These are phyloP conservation scores for Magallana ariakensis DNA, from an alignment of 1,140 invertebrate genomes.

Conservation along the genomic window DNA sequence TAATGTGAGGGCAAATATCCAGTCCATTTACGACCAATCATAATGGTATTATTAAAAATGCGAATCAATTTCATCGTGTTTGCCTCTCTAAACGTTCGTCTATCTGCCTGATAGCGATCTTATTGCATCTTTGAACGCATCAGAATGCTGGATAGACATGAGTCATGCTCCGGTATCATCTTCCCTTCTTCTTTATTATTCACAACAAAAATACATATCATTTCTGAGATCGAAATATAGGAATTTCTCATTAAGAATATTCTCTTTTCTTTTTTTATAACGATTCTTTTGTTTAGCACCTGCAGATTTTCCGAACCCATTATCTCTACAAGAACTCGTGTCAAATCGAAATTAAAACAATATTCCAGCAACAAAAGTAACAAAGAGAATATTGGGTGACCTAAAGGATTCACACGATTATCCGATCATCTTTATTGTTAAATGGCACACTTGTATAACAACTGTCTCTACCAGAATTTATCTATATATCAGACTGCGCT, in stretches of 20 bases:
- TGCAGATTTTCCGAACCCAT: constrained; percentile 5
- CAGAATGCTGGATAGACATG: background rate
- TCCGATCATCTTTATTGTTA: constrained; percentile 31
- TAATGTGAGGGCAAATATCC: constrained; percentile 35
- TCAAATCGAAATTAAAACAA: constrained; percentile 37
- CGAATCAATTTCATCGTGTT: constrained; percentile 31
- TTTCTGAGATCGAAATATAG: constrained; percentile 20
- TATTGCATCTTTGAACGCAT: constrained; percentile 14
- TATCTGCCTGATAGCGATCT: constrained; percentile 10
- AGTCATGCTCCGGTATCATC: background rate
- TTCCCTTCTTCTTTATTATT: background rate
- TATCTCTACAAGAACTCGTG: constrained; percentile 12
- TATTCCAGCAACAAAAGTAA: constrained; percentile 14
- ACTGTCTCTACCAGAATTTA: background rate
- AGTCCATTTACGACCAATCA: constrained; percentile 30
- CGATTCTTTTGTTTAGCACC: constrained; percentile 28
- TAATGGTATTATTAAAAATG: constrained; percentile 32
- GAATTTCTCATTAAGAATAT: constrained; percentile 35
- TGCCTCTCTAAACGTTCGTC: constrained; percentile 21
- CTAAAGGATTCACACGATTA: constrained; percentile 27
- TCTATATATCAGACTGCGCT: constrained; percentile 8
- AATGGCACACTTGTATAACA: constrained; percentile 20
- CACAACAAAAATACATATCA: constrained; percentile 6
- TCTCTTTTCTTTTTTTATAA: constrained; percentile 4
- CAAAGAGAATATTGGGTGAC: constrained; percentile 24